Conservation (phyloP, 2,888 invertebrate species). For the Parochlus steinenii region DNA sequence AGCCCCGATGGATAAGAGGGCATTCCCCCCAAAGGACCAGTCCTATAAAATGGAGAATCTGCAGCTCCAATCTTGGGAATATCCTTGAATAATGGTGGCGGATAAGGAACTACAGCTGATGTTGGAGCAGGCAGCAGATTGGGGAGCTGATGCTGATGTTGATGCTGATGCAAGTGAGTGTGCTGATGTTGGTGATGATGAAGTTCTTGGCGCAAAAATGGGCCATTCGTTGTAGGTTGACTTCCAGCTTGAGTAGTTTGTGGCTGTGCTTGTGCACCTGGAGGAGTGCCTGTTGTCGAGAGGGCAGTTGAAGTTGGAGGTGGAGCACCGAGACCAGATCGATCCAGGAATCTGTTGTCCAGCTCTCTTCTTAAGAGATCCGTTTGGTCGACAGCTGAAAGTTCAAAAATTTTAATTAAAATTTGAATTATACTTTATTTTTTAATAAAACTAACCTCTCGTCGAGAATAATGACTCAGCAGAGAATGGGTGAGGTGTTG, state of each 20-base stretch:
- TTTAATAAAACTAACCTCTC: constrained; percentile 33
- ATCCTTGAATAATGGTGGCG: constrained; percentile 69
- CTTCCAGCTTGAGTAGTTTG: constrained; percentile 8
- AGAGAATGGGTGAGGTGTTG: constrained; percentile 70
- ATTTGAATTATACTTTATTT: neutral
- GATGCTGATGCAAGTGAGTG: constrained; percentile 79
- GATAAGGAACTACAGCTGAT: constrained; percentile 33
- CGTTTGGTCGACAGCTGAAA: constrained; percentile 44
- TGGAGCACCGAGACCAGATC: constrained; percentile 47
- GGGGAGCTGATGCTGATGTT: constrained; percentile 30
- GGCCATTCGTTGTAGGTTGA: constrained; percentile 16
- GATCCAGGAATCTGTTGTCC: constrained; percentile 79
- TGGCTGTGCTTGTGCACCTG: constrained; percentile 23
- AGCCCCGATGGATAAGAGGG: constrained; percentile 63
- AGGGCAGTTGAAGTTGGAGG: constrained; percentile 28
- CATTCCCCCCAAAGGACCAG: constrained; percentile 41
- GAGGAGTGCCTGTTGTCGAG: constrained; percentile 22
- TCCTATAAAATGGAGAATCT: constrained; percentile 65
- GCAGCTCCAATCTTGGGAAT: constrained; percentile 68
- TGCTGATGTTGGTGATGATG: constrained; percentile 90
- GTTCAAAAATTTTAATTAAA: constrained; percentile 10
- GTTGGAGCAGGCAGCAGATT: constrained; percentile 42
- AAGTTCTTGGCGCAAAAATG: constrained; percentile 68
- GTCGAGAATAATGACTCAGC: constrained; percentile 76
- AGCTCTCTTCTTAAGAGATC: constrained; percentile 78